A percentile compares a stretch with the other conserved stretches of the same genome.
Evolutionary conservation across 2,888 invertebrate genomes (phyloP).

Genomic region (Agriopis leucophaearia): DNA sequence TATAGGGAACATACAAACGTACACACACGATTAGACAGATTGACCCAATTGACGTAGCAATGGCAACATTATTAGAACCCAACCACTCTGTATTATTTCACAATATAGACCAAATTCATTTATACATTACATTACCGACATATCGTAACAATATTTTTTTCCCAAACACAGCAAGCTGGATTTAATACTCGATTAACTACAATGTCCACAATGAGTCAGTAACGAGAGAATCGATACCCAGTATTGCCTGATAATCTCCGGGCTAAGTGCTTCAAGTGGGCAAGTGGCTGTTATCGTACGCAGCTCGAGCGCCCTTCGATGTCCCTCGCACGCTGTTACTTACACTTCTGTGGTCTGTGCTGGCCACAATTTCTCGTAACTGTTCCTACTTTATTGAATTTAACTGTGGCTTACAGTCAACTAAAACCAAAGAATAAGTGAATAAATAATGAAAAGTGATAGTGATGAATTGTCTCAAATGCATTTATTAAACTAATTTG

Average conservation of each 20-base stretch:
- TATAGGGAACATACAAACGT: no score
- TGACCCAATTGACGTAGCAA: no score
- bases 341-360: slow-evolving; percentile 1
- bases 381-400: no score
- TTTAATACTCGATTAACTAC: neutral
- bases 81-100: neutral
- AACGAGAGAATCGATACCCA: slow-evolving; percentile 16
- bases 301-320: slow-evolving; percentile 53
- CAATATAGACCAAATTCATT: neutral
- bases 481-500: no score
- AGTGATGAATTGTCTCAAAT: no score
- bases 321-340: slow-evolving; percentile 18
- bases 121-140: neutral
- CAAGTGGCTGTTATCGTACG: slow-evolving; percentile 58
- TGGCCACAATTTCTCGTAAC: neutral
- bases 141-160: neutral
- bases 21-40: no score
- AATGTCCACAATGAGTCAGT: slow-evolving; percentile 10
- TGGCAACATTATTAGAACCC: no score
- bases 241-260: slow-evolving; percentile 33
- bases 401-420: no score
- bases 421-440: no score
- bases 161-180: neutral
- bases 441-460: no score
- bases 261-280: slow-evolving; percentile 38